Base-by-base conservation (phyloP, 2,888 invertebrate species). In the Xestobium rufovillosum region DNA sequence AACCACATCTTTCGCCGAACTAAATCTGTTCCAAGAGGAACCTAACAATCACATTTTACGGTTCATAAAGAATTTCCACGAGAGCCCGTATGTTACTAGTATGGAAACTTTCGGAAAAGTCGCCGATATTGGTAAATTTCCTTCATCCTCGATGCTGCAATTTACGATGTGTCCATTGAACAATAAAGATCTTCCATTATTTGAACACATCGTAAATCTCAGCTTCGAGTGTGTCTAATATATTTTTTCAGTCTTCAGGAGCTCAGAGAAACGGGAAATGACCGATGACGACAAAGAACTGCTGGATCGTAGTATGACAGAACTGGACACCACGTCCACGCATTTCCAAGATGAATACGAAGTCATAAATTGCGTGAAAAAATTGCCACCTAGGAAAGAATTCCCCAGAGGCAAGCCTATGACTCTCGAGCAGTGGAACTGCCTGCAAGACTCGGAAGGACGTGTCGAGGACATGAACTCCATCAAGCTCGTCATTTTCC, bases 41-140 rank as follows among this genome's bases (percentile, higher is more conserved):
- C 72, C 76, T 0, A 75, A 78, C 54, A n/a, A n/a, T n/a, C 75
- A 76, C 17, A 76, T 80, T 0, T 83, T 82, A 82, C 71, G 69
- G 41, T 68, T 77, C 50, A 64, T 76, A 13, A 69, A 68, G 48
- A 74, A 73, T 56, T 66, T 76, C 38, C 74, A 72, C 45, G 69
- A 76, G 40, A 72, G 86, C 55, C 90, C 92, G 0, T 85, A 85
- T 56, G 84, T 83, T 56, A 82, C 87, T 1, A 84, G 90, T 0
- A 62, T 89, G 69, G 85, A 84, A 53, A 83, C 88, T 1, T 88
- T 92, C 64, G 82, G 88, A 14, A 90, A 89, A 66, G 74, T 92
- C 14, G 83, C 87, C 8, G 83, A 86, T 65, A 81, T 83, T 56
- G 77, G 76, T 70, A 72, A 75, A 66, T 38, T 34, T 35, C 11